Evolutionary conservation across 64 coral and sea anemone species (phyloP), one percentile per base, ranked within the genome.

Genomic region (Montipora efflorescens): DNA sequence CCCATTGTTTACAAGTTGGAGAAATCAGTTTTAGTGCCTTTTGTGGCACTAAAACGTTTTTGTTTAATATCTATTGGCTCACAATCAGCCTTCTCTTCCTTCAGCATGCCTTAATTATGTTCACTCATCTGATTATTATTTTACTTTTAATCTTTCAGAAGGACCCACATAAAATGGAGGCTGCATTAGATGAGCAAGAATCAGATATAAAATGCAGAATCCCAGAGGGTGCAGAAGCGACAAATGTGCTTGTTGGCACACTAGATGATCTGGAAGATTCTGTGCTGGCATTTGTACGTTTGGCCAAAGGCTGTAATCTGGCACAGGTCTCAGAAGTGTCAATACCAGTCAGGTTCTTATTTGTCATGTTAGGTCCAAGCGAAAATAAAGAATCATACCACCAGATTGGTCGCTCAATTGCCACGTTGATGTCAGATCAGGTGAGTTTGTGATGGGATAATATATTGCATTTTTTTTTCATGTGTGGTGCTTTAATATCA

Each of bases 351-450:
- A 66, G 95, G 14, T 96, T 96, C 45, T 23, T 96, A 57, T 96
- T 96, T 51, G 84, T 96, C 45, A 19, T 96, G 50, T 77, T 96
- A 43, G 95, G 95, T 59, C 95, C 95, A n/a, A 93, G 91, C 47
- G 45, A 53, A 64, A 58, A 76, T 25, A 92, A 88, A 67, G 95
- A 96, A 62, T 76, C 79, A 2, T 96, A 96, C 18, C 92, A 94
- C 16, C 91, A 96, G 88, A 94, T 96, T 74, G 95, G 95, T 8
- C 91, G 95, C 8, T 96, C 95, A 45, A 90, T 96, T 78, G 88
- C 95, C 16, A 96, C 95, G 2, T 79, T 96, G 18, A 96, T 96
- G 95, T 96, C 95, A 10, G 95, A 96, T 47, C 87, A 96, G 92
- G 94, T 73, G 81, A 62, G 82, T 68, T 72, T 16, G n/a, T 28